Evolutionary conservation across 1,140 invertebrate genomes (phyloP).

Genomic region (Lasaia peninsularis): DNA sequence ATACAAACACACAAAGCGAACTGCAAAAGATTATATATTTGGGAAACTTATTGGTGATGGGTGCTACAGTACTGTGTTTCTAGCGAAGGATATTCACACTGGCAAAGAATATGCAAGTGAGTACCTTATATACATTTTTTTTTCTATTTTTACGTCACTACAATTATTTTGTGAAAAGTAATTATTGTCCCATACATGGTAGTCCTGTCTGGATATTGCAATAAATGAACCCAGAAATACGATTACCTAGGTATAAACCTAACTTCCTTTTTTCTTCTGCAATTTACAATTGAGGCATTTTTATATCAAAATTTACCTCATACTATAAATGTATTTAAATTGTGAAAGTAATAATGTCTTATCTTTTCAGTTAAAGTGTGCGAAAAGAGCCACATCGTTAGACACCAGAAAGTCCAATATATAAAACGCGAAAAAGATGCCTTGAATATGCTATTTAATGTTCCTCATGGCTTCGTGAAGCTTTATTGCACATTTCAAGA

Average conservation of each 20-base stretch:
- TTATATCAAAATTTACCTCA: no score
- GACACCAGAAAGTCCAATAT: constrained; percentile 95
- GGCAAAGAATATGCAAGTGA: constrained; percentile 95
- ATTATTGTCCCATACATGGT: no score
- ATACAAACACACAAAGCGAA: constrained; percentile 80
- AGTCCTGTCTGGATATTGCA: no score
- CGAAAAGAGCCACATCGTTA: constrained; percentile 94
- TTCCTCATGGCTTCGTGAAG: constrained; percentile 91
- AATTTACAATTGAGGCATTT: no score
- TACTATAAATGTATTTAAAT: no score
- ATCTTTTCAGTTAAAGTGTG: constrained; percentile 94
- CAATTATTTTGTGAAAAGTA: no score
- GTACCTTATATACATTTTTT: no score
- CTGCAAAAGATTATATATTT: constrained; percentile 94
- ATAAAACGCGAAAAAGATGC: constrained; percentile 96
- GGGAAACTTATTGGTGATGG: constrained; percentile 97
- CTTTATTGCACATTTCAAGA: constrained; percentile 99
- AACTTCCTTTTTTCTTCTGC: no score
- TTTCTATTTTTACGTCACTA: neutral
- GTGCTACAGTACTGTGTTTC: constrained; percentile 96
- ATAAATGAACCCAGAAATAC: no score
- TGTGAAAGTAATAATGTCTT: constrained; percentile 18
- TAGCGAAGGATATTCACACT: constrained; percentile 94
- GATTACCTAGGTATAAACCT: no score
- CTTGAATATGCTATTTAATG: constrained; percentile 85